Conservation (phyloP, 2,113 vertebrate genomes). For the Malurus cyaneus region DNA sequence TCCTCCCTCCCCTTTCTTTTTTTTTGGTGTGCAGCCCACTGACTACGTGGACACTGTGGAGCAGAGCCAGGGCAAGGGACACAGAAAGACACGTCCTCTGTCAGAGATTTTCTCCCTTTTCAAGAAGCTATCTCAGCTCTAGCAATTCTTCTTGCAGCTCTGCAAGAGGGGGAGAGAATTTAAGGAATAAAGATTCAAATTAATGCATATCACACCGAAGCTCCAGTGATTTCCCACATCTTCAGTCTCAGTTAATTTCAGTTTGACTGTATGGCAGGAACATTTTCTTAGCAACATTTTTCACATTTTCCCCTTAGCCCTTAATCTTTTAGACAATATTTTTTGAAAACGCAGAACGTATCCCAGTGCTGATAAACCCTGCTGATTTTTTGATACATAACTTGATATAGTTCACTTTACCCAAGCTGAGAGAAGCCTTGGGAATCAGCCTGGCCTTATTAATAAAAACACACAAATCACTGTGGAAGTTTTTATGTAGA, state of each 20-base stretch:
- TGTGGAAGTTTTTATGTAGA: not conserved
- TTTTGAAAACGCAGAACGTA: not conserved
- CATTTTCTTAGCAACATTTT: not conserved
- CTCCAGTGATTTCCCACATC: not conserved
- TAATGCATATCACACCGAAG: not conserved
- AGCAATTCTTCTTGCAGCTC: not conserved
- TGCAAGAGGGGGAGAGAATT: not conserved
- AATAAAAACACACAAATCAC: not conserved
- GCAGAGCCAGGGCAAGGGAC: not conserved
- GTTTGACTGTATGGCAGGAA: not conserved
- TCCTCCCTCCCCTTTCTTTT: not conserved
- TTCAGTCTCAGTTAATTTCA: not conserved
- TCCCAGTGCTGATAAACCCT: not conserved
- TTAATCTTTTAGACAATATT: not conserved
- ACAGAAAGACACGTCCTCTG: not conserved
- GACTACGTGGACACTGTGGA: not conserved
- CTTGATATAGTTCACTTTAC: not conserved
- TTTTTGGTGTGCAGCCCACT: not conserved
- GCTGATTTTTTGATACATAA: not conserved
- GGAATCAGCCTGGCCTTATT: not conserved
- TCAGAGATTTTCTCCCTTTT: not conserved
- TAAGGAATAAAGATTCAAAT: not conserved
- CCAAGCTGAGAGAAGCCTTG: not conserved
- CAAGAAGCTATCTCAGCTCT: not conserved
- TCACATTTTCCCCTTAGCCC: not conserved